These are phyloP conservation scores for Notarius lentiginosus DNA, from an alignment of 2,113 vertebrate species.

Conservation along the genomic window DNA sequence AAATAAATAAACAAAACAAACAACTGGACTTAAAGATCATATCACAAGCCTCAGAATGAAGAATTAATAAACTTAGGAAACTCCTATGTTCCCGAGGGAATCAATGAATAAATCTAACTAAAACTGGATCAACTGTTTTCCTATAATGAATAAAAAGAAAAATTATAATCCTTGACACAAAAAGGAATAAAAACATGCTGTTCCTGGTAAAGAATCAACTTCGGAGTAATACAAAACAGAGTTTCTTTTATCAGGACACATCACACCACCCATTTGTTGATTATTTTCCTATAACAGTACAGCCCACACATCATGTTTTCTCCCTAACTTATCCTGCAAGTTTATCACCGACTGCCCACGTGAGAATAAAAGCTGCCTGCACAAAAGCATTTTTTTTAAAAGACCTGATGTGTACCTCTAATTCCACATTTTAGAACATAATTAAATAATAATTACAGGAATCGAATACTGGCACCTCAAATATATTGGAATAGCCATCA, in stretches of 20 bases:
- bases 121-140: background rate
- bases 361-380: background rate
- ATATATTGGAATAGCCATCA: background rate
- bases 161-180: background rate
- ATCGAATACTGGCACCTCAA: background rate
- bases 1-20: background rate
- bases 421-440: background rate
- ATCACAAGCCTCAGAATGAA: background rate
- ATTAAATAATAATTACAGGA: background rate
- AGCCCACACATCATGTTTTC: background rate
- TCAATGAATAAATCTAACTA: background rate
- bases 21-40: background rate
- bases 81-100: background rate
- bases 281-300: background rate
- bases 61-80: background rate
- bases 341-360: background rate
- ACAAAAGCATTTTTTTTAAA: background rate
- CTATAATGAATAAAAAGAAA: background rate
- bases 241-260: background rate
- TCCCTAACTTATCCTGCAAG: background rate
- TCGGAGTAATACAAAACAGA: background rate
- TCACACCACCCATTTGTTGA: background rate
- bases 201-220: background rate
- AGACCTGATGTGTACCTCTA: background rate
- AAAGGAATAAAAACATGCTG: background rate